Evolutionary conservation across 2,797 vertebrate species (phyloP).

Genomic region (Molossus molossus): DNA sequence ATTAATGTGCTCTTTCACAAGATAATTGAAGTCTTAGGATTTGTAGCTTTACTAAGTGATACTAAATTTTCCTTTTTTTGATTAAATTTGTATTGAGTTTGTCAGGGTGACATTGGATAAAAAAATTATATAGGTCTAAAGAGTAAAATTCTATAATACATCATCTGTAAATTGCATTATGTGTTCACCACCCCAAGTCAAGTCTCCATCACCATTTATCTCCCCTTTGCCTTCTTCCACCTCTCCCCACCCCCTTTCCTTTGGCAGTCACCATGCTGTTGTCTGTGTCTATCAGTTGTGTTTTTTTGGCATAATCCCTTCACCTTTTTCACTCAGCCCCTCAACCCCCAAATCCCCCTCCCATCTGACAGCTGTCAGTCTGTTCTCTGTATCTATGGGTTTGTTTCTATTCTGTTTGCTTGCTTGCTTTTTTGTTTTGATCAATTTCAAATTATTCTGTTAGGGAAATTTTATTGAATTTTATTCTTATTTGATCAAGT

Average conservation of each 20-base stretch:
- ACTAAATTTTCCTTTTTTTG: constrained; percentile 23
- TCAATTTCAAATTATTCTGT: constrained; percentile 17
- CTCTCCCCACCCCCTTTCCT: neutral
- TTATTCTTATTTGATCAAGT: constrained; percentile 50
- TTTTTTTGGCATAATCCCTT: neutral
- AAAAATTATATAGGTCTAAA: neutral
- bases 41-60: constrained; percentile 42
- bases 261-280: neutral
- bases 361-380: neutral
- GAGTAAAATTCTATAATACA: neutral
- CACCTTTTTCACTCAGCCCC: neutral
- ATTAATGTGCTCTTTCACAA: neutral
- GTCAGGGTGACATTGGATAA: neutral
- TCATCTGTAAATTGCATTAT: neutral
- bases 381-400: neutral
- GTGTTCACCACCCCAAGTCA: neutral
- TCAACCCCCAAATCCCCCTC: neutral
- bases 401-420: neutral
- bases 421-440: neutral
- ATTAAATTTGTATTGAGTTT: neutral
- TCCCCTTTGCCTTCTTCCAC: neutral
- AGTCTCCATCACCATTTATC: neutral
- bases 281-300: neutral
- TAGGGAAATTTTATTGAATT: constrained; percentile 10
- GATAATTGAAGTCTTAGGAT: constrained; percentile 1